Conservation (phyloP, 2,888 invertebrate species). For the Drosophila tripunctata region DNA sequence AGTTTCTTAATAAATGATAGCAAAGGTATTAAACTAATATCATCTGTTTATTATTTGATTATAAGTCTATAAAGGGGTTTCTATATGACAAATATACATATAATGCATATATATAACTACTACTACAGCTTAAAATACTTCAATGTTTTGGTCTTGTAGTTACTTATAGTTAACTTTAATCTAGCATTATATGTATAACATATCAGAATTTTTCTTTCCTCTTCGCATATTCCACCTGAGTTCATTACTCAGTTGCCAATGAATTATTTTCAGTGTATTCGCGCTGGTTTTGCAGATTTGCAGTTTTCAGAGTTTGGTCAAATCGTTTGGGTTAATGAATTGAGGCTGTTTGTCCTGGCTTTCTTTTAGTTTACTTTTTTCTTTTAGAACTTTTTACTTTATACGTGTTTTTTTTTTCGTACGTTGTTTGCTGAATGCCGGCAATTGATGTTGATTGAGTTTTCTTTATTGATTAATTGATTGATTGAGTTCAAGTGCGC, state of each 20-base stretch:
- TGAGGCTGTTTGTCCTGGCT: slow-evolving; percentile 47
- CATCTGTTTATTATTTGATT: no score
- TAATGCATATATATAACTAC: no score
- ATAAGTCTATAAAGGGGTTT: no score
- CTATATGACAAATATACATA: no score
- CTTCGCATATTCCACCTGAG: background rate
- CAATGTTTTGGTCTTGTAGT: no score
- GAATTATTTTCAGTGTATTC: slow-evolving; percentile 13
- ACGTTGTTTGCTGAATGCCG: slow-evolving; percentile 50
- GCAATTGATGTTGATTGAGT: slow-evolving; percentile 74
- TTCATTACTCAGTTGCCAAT: background rate
- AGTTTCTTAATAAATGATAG: no score
- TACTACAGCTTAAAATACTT: no score
- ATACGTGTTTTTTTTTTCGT: no score
- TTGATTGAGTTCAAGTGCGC: slow-evolving; percentile 63
- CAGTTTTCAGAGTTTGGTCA: slow-evolving; percentile 51
- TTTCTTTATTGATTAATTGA: slow-evolving; percentile 73
- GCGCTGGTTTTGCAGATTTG: slow-evolving; percentile 48
- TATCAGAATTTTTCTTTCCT: no score
- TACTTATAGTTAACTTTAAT: no score
- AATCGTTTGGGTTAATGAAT: slow-evolving; percentile 73
- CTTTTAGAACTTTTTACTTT: slow-evolving; percentile 24
- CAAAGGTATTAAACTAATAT: no score
- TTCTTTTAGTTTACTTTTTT: slow-evolving; percentile 5
- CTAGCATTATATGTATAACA: no score